These are phyloP conservation scores for Brachirus orientalis DNA, from an alignment of 2,113 vertebrate genomes.

Conservation along the genomic window DNA sequence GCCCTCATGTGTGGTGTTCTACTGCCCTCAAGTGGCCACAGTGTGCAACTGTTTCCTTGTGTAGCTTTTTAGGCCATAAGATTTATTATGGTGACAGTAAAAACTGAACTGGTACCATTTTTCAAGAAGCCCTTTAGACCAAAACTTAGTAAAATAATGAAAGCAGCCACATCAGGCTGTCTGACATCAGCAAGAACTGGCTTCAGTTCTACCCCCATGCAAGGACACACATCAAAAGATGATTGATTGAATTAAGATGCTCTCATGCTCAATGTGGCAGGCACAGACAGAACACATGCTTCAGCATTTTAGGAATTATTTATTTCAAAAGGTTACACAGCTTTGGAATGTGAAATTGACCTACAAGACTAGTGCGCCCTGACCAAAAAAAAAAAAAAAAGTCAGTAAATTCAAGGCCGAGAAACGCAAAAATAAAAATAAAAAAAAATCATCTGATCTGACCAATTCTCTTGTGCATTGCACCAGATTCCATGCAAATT, in stretches of 20 bases:
- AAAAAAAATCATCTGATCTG: constrained; percentile 30
- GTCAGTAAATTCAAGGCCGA: constrained; percentile 23
- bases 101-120: constrained; percentile 78
- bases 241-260: constrained; percentile 61
- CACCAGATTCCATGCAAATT: constrained; percentile 41
- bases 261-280: constrained; percentile 31
- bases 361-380: constrained; percentile 28
- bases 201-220: constrained; percentile 29
- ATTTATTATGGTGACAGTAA: constrained; percentile 81
- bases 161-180: constrained; percentile 56
- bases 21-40: constrained; percentile 77
- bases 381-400: constrained; percentile 2
- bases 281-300: constrained; percentile 29
- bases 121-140: constrained; percentile 54
- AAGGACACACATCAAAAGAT: constrained; percentile 69
- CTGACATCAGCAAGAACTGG: constrained; percentile 63
- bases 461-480: constrained; percentile 24
- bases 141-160: constrained; percentile 69
- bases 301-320: constrained; percentile 59
- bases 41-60: constrained; percentile 3
- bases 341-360: constrained; percentile 41
- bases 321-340: constrained; percentile 64
- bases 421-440: constrained; percentile 6
- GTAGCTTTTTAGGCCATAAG: constrained; percentile 79
- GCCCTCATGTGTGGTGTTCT: constrained; percentile 65